Evolutionary conservation across 1,140 invertebrate species (phyloP), one percentile per base, ranked within the genome.

Genomic region (Polypedilum vanderplanki): DNA sequence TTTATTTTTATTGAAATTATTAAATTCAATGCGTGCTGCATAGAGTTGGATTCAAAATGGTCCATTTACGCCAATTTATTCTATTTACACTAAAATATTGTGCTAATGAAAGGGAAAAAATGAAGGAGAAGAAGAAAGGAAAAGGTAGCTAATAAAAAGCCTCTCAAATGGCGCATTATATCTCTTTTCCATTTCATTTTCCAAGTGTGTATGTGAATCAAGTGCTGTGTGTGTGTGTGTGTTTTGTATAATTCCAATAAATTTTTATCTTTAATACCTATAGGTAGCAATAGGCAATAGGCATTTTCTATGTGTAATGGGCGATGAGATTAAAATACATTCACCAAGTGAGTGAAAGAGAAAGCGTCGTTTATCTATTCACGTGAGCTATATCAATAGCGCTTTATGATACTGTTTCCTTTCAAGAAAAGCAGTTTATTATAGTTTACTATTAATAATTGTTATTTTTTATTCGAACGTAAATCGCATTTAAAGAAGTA

Each of bases 301-400:
- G 15, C 41, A 46, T 46, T 9, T 15, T 46, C 41, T 57, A 57
- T 57, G 46, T 57, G 46, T 57, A 57, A 57, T 57, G 46, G 46
- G 46, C 46, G 46, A 57, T 57, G 46, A 57, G 46, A 57, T 57
- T 57, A 57, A 57, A 57, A 57, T 57, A 57, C 46, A 57, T 57
- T 57, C n/a, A 57, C 46, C 4, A 57, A 57, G 10, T n/a, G 15
- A 46, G 15, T 12, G 9, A 57, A 15, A 57, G 15, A n/a, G n/a
- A 57, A 57, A 57, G 7, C 46, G 46, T 57, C 12, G 10, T 57
- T 57, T 57, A 57, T 57, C 46, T 57, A 57, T 57, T 57, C 46
- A 57, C 46, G 46, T 57, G 46, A 57, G 46, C 46, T 57, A 57
- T 57, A 57, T 57, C 46, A 57, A 57, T 57, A 57, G 46, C 46